Conservation (phyloP, 2,797 vertebrate species). For the Enteromius argenteus region DNA sequence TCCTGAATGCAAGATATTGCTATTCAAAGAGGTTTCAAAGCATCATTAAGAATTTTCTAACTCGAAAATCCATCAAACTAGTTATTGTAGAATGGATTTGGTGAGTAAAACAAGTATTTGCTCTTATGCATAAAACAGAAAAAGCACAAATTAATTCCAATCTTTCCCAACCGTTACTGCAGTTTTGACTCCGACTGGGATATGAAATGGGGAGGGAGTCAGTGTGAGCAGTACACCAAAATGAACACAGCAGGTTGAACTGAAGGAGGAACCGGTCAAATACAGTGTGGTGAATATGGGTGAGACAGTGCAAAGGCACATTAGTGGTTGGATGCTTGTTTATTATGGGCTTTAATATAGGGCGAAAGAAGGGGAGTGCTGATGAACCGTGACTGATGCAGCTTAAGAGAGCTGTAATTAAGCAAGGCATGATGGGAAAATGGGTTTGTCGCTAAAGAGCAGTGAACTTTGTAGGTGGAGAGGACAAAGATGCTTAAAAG, state of each 20-base stretch:
- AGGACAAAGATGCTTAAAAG: background rate
- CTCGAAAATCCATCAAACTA: background rate
- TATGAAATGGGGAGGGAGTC: conserved; percentile 24
- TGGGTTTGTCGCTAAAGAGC: background rate
- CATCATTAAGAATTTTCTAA: background rate
- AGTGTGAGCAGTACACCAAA: conserved; percentile 38
- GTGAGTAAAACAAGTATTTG: background rate
- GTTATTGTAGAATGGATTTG: background rate
- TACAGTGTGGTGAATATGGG: conserved; percentile 69
- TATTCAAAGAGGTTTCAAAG: conserved; percentile 32
- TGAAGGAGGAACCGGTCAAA: conserved; percentile 45
- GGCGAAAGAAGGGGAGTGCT: conserved; percentile 16
- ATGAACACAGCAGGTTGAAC: conserved; percentile 68
- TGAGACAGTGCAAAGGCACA: conserved; percentile 81
- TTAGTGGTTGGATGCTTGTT: conserved; percentile 72
- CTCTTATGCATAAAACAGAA: background rate
- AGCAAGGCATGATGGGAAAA: conserved; percentile 31
- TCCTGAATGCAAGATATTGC: conserved; percentile 38
- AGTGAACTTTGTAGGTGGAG: background rate
- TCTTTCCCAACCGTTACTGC: background rate
- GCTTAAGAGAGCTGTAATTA: background rate
- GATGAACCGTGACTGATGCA: background rate
- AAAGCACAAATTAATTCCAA: background rate
- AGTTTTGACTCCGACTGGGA: background rate
- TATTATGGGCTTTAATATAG: conserved; percentile 66